Evolutionary conservation across 1,140 invertebrate species (phyloP).

Genomic region (Temnothorax curvispinosus): DNA sequence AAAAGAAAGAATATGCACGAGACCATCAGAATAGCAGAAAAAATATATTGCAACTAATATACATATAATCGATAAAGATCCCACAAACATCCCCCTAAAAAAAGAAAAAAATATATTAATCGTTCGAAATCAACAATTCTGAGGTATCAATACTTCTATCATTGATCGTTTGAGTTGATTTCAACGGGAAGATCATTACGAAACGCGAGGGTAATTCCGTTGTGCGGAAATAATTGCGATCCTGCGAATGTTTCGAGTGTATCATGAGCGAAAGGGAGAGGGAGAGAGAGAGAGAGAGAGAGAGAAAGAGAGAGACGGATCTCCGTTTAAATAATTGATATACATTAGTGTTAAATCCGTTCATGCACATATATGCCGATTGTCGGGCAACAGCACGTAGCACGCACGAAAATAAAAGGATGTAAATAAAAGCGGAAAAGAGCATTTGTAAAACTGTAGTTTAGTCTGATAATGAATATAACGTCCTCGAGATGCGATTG

Average conservation of each 20-base stretch:
- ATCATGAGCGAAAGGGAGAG: not conserved
- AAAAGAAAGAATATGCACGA: not conserved
- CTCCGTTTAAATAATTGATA: constrained; percentile 25
- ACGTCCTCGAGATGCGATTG: constrained; percentile 36
- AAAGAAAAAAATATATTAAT: not conserved
- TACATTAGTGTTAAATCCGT: constrained; percentile 44
- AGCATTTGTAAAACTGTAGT: constrained; percentile 58
- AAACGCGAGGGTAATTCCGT: not conserved
- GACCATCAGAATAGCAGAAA: not conserved
- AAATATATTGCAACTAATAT: constrained; percentile 16
- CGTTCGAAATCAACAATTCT: not conserved
- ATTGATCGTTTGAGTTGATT: not conserved
- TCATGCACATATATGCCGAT: constrained; percentile 31
- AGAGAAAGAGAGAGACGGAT: not conserved
- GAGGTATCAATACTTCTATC: not conserved
- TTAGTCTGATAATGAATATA: constrained; percentile 20
- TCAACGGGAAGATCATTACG: not conserved
- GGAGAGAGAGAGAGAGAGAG: not conserved
- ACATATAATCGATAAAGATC: constrained; percentile 14
- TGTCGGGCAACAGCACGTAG: constrained; percentile 3
- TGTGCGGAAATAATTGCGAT: not conserved
- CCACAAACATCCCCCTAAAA: not conserved
- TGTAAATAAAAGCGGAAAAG: constrained; percentile 67
- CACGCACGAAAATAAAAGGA: constrained; percentile 39
- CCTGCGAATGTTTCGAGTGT: constrained; percentile 4